A percentile compares a stretch with the other conserved stretches of the same genome.
phyloP scores from a whole-genome alignment of 2,797 vertebrate genomes.

The Melanotaenia boesemani region DNA sequence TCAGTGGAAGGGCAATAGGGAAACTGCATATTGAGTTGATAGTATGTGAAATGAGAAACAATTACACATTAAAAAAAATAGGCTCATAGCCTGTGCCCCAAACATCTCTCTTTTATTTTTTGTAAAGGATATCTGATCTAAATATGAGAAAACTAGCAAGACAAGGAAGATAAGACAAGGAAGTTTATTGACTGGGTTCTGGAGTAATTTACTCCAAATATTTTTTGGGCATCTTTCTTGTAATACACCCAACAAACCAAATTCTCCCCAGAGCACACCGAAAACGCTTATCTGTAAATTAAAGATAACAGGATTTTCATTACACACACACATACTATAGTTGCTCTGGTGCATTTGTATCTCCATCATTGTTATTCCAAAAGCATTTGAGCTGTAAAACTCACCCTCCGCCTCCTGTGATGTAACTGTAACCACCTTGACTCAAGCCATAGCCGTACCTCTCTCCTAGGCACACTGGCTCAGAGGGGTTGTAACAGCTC shows the following conservation, averaged over 20 bases:
- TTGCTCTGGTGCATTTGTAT: constrained; percentile 33
- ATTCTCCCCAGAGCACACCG: constrained; percentile 24
- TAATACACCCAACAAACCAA: constrained; percentile 17
- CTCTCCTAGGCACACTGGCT: constrained; percentile 92
- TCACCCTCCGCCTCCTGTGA: constrained; percentile 98
- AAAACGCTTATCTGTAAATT: constrained; percentile 61
- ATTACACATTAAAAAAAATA: constrained; percentile 42
- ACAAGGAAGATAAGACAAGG: constrained; percentile 1
- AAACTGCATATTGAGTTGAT: constrained; percentile 32
- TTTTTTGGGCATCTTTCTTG: constrained; percentile 21
- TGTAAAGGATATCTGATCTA: constrained; percentile 20
- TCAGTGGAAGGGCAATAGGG: constrained; percentile 1
- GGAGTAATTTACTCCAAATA: constrained; percentile 33
- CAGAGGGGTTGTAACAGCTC: constrained; percentile 91
- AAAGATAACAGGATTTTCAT: constrained; percentile 63
- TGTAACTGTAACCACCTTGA: constrained; percentile 96
- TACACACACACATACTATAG: constrained; percentile 31
- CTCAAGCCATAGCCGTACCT: constrained; percentile 94
- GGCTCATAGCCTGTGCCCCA: constrained; percentile 46
- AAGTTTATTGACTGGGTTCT: constrained; percentile 10
- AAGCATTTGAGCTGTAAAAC: constrained; percentile 51
- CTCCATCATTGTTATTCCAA: constrained; percentile 50
- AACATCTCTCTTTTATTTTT: constrained; percentile 16
- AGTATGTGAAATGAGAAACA: constrained; percentile 47
- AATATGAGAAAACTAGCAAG: constrained; percentile 50